Percentiles rank a stretch among this genome's conserved stretches.
These are phyloP conservation scores for Rissa tridactyla DNA, from an alignment of 2,113 vertebrate genomes.

Conservation along the genomic window DNA sequence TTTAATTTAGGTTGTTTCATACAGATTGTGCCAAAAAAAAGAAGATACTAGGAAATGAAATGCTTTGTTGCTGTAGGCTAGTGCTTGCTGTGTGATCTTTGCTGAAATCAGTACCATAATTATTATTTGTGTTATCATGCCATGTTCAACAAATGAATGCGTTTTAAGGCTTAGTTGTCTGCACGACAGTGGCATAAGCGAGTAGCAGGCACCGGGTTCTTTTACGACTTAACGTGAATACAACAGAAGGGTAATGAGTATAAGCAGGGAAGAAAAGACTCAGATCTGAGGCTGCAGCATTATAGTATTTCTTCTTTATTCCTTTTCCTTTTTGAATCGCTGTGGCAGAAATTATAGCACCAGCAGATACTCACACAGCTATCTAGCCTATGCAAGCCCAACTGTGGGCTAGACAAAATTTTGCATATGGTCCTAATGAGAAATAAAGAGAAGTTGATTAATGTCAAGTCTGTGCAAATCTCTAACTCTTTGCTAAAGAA, in stretches of 20 bases:
- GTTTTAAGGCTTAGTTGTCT: background rate
- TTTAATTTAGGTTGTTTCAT: background rate
- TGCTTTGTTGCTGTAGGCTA: background rate
- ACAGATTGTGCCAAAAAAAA: background rate
- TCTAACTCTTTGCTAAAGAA: background rate
- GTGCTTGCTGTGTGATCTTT: background rate
- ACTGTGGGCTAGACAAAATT: background rate
- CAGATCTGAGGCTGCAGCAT: background rate
- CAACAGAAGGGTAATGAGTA: background rate
- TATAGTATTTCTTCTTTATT: background rate
- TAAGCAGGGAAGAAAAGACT: background rate
- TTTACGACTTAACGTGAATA: background rate
- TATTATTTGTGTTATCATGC: background rate
- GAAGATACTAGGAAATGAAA: background rate
- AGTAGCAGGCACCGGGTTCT: background rate
- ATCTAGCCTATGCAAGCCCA: background rate
- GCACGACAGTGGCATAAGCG: background rate
- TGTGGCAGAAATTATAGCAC: background rate
- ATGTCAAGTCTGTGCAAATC: background rate
- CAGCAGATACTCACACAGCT: background rate
- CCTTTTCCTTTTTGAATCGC: background rate
- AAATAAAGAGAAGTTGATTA: background rate
- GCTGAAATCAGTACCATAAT: background rate
- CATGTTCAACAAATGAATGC: background rate
- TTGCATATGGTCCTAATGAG: background rate